These are phyloP conservation scores for Dicranocentrus wangi DNA, from an alignment of 2,888 invertebrate genomes.

Conservation along the genomic window DNA sequence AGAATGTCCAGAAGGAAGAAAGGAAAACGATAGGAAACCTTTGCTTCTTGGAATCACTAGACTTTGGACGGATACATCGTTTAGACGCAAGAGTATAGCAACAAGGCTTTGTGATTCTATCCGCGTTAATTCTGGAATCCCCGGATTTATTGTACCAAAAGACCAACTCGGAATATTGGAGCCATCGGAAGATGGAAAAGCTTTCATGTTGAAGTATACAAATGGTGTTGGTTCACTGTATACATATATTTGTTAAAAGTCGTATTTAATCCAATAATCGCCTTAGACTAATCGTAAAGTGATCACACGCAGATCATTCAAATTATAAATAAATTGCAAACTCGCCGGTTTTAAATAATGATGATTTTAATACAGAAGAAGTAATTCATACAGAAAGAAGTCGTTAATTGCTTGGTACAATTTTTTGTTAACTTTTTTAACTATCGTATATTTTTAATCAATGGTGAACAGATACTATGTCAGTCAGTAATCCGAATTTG, in stretches of 20 bases:
- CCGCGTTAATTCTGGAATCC: conserved; percentile 63
- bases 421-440: too few species aligned
- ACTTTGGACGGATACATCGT: conserved; percentile 69
- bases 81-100: conserved; percentile 67
- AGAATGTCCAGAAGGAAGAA: neutral
- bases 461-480: too few species aligned
- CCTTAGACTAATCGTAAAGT: too few species aligned
- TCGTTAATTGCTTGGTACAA: too few species aligned
- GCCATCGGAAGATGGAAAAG: conserved; percentile 68
- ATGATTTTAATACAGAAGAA: too few species aligned
- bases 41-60: conserved; percentile 66
- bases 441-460: too few species aligned
- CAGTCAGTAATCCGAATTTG: too few species aligned
- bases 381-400: too few species aligned
- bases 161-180: conserved; percentile 70
- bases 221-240: conserved; percentile 57
- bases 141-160: conserved; percentile 65
- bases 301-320: too few species aligned
- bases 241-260: conserved; percentile 50
- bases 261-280: neutral
- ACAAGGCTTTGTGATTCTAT: conserved; percentile 65
- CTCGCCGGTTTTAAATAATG: too few species aligned
- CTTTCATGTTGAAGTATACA: conserved; percentile 67
- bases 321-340: too few species aligned
- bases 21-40: neutral